Evolutionary conservation across 2,888 invertebrate species (phyloP), one percentile per base, ranked within the genome.

Genomic region (Oxystoma pomonae): DNA sequence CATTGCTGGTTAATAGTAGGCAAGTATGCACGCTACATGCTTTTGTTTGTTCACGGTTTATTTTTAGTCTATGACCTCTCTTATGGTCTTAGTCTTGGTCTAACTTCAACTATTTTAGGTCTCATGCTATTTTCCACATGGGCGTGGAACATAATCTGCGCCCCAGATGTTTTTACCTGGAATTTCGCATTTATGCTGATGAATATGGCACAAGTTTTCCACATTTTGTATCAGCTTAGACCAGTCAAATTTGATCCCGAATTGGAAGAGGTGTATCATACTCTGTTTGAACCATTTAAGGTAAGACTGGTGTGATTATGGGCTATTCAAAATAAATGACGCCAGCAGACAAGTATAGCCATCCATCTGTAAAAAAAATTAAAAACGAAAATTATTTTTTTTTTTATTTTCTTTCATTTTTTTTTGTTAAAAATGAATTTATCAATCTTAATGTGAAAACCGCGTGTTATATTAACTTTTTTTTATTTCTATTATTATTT

Each of bases 141-240:
- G 94, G 90, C 93, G n/a, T 93, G 93, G 93, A 91, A 91, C 73
- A 87, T 93, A 20, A 89, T 93, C 65, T 93, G 93, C 75, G 90
- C 93, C 0, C 92, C 93, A 0, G 92, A 92, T 75, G 89, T 93
- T 3, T 93, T 94, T 79, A 90, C 91, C 0, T 94, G 93, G 93
- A 92, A 92, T 78, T 91, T 93, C 74, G 86, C 87, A 64, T 92
- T 93, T 79, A 87, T 92, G 75, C 82, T 92, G 67, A 83, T 94
- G 72, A 94, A 94, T 76, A 85, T 91, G 69, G 89, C 88, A 0
- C 93, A 94, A 79, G 86, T 91, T 17, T 88, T 93, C 57, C 89
- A 91, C 76, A 85, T 92, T 64, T 84, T 92, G 53, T 94, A 93
- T 76, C 89, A 90, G 76, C 86, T 93, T 84, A 82, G 92, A 71